phyloP scores from a whole-genome alignment of 2,797 vertebrate species.

The Danio kyathit region DNA sequence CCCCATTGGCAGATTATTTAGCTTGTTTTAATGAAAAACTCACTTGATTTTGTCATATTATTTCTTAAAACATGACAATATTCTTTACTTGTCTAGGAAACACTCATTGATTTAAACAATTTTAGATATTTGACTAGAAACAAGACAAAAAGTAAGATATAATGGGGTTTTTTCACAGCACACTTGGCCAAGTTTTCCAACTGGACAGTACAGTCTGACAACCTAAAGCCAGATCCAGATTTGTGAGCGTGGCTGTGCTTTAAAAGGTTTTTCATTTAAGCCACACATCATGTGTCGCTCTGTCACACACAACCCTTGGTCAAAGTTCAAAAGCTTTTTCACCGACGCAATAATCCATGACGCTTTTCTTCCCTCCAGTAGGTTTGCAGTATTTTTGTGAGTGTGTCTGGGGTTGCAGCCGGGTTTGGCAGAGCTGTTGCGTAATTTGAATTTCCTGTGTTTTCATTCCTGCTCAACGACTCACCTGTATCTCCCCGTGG shows the following conservation, averaged over 20 bases:
- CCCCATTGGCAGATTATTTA: too few species aligned
- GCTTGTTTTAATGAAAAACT: too few species aligned
- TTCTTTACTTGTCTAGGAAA: too few species aligned
- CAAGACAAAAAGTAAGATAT: too few species aligned
- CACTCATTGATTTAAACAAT: too few species aligned
- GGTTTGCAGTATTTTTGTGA: constrained; percentile 44
- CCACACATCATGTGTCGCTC: background rate
- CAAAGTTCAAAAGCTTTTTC: constrained; percentile 33
- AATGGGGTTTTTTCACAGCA: background rate
- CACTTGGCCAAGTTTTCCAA: background rate
- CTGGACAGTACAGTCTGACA: background rate
- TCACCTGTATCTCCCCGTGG: constrained; percentile 67
- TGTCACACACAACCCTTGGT: background rate
- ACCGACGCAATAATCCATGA: constrained; percentile 10
- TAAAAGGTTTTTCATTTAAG: background rate
- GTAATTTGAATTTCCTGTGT: constrained; percentile 65
- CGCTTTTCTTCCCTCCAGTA: constrained; percentile 39
- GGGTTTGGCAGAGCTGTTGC: constrained; percentile 24
- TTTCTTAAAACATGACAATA: too few species aligned
- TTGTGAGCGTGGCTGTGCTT: background rate
- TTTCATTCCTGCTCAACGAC: constrained; percentile 67
- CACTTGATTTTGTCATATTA: too few species aligned
- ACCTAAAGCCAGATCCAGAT: background rate
- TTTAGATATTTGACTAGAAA: background rate
- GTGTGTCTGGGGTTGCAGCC: background rate